Percentiles rank a stretch among this genome's conserved stretches.
These are phyloP conservation scores for Stichopus chloronotus DNA, from an alignment of 35 echinoderm and acorn worm genomes.

Conservation along the genomic window DNA sequence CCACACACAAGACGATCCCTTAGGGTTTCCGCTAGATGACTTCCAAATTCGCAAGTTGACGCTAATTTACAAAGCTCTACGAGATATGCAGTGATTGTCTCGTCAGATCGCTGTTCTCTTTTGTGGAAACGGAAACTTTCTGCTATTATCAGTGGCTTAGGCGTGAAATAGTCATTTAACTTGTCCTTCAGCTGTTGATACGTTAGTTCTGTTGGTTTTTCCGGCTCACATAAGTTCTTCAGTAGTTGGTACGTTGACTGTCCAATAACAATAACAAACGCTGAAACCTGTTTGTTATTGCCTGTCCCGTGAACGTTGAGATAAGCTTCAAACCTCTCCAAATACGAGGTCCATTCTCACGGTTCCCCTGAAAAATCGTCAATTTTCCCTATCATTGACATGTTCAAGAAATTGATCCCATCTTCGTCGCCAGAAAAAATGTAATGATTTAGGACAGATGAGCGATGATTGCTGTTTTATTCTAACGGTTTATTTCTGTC, in stretches of 20 bases:
- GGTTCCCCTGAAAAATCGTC: slow-evolving; percentile 44
- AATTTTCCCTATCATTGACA: slow-evolving; percentile 31
- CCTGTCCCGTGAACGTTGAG: background rate
- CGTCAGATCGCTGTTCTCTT: slow-evolving; percentile 29
- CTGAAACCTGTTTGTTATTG: slow-evolving; percentile 40
- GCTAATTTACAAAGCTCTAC: slow-evolving; percentile 24
- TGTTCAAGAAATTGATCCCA: background rate
- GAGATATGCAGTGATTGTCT: slow-evolving; percentile 41
- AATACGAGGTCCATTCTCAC: slow-evolving; percentile 40
- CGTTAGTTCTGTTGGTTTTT: background rate
- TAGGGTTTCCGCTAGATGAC: background rate
- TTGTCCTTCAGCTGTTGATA: slow-evolving; percentile 22
- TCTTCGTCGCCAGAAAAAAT: slow-evolving; percentile 30
- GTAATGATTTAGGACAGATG: slow-evolving; percentile 1
- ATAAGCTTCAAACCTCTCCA: slow-evolving; percentile 45
- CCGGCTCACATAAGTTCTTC: slow-evolving; percentile 27
- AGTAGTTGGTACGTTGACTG: slow-evolving; percentile 40
- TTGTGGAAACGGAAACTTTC: slow-evolving; percentile 50
- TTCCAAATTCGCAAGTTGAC: slow-evolving; percentile 13
- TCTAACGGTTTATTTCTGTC: too few species aligned
- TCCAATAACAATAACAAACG: slow-evolving; percentile 33
- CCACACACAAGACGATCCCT: slow-evolving; percentile 42
- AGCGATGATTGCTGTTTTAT: too few species aligned
- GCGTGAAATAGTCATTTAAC: slow-evolving; percentile 14
- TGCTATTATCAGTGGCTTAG: slow-evolving; percentile 43